Evolutionary conservation across 2,113 vertebrate genomes (phyloP), one percentile per base, ranked within the genome.

Genomic region (Chelonoidis abingdonii): DNA sequence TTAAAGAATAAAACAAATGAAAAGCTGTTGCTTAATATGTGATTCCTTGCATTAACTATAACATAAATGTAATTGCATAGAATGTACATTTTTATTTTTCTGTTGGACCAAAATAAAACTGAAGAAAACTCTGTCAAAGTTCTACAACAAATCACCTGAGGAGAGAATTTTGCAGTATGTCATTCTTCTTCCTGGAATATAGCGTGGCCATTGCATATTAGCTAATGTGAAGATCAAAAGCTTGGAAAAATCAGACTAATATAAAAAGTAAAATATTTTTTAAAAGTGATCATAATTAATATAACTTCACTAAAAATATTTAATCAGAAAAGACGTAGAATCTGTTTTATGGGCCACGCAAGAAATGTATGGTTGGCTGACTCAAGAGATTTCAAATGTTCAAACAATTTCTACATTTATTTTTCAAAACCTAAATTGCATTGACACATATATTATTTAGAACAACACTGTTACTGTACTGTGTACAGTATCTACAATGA

Each of bases 381-480:
- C 79, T 96, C 49, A 72, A 84, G 78, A 80, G 35, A 54, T 84
- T 95, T 90, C 87, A 95, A 88, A 52, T 78, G 56, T 59, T 93
- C 89, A 82, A 93, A 80, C 35, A 89, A 86, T 90, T 95, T 89
- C 57, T 91, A 25, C 56, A 52, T 97, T 96, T 96, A 95, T 96
- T 96, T 84, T 47, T 91, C 62, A 87, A 87, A 96, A 80, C 41
- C 41, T 57, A 86, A 96, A 92, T 94, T 94, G 65, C 44, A 4
- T 59, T 93, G 90, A 19, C 82, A 82, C 87, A 89, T 96, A 65
- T 96, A 94, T 96, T 95, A 97, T 97, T 95, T 97, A 97, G 84
- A 95, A 96, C 91, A 95, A 80, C 59, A 75, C n/a, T 92, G 49
- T 56, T 93, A 82, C 87, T 87, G 38, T 95, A 94, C 93, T 2